Percentiles rank a stretch among this genome's conserved stretches.
Conservation (phyloP, 2,888 invertebrate genomes). For the Digitonthophagus gazella region DNA sequence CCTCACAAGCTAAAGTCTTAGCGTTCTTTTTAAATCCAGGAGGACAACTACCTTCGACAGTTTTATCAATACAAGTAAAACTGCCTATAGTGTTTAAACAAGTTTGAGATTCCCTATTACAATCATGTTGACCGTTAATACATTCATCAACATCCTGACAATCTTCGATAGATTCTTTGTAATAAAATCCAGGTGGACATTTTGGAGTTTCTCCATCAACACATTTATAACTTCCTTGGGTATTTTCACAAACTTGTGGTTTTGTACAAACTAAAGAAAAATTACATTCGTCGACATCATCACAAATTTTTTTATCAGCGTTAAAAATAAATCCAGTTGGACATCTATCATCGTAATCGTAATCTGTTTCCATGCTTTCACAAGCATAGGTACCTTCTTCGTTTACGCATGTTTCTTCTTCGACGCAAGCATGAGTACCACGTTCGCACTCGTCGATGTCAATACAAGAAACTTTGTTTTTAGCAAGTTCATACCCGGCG, state of each 20-base stretch:
- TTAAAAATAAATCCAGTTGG: conserved; percentile 60
- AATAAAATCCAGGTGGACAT: conserved; percentile 49
- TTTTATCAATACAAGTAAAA: conserved; percentile 68
- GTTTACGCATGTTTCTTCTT: conserved; percentile 55
- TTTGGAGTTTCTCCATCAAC: conserved; percentile 39
- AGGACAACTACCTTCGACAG: conserved; percentile 59
- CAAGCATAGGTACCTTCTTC: conserved; percentile 58
- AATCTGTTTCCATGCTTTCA: conserved; percentile 41
- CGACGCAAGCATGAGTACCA: conserved; percentile 53
- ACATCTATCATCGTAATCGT: conserved; percentile 46
- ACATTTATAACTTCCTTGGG: conserved; percentile 48
- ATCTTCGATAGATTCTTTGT: conserved; percentile 43
- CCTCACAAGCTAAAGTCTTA: conserved; percentile 60
- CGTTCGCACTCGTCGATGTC: conserved; percentile 63
- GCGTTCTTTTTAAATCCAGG: conserved; percentile 64
- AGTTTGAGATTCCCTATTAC: conserved; percentile 63
- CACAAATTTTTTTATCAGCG: conserved; percentile 57
- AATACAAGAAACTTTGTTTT: conserved; percentile 67
- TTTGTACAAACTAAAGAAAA: conserved; percentile 43
- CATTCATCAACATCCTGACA: conserved; percentile 72
- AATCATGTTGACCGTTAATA: conserved; percentile 61
- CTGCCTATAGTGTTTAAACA: conserved; percentile 71
- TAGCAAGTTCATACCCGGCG: conserved; percentile 65
- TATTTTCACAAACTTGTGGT: conserved; percentile 46
- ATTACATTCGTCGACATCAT: conserved; percentile 50